Percentiles rank a stretch among this genome's conserved stretches.
phyloP scores from a whole-genome alignment of 92 coral and sea anemone genomes.

The Muricea muricata region DNA sequence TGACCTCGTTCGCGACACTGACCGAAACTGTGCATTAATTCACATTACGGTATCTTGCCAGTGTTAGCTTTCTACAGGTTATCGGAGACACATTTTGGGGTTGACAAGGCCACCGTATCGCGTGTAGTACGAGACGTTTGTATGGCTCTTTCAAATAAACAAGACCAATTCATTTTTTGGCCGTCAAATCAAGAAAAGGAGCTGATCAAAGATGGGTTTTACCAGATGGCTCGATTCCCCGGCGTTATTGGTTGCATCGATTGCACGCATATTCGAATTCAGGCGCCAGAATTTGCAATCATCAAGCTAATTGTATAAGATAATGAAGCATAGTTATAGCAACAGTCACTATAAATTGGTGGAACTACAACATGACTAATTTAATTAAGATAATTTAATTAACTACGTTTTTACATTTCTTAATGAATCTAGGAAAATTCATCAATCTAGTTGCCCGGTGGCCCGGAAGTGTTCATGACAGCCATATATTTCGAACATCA shows the following conservation, averaged over 20 bases:
- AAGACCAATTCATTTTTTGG: neutral
- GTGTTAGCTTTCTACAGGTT: neutral
- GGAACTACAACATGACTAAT: too few relatives aligned
- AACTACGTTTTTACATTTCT: too few relatives aligned
- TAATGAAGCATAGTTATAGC: neutral
- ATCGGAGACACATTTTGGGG: slow-evolving; percentile 6
- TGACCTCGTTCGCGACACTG: slow-evolving; percentile 15
- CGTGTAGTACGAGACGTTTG: neutral
- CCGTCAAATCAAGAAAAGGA: slow-evolving; percentile 8
- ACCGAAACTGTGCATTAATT: neutral
- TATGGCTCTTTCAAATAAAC: slow-evolving; percentile 11
- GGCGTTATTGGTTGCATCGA: neutral
- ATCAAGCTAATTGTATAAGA: neutral
- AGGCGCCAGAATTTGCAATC: neutral
- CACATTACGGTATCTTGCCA: neutral
- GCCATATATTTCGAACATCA: too few relatives aligned
- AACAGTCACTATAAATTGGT: too few relatives aligned
- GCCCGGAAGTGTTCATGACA: too few relatives aligned
- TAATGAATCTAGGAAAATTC: too few relatives aligned
- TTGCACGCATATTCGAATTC: slow-evolving; percentile 15
- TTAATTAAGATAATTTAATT: too few relatives aligned
- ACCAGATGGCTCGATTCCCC: neutral
- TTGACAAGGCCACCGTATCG: neutral
- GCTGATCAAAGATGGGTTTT: neutral
- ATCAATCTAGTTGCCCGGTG: too few relatives aligned